Base-by-base conservation (phyloP, 1,140 invertebrate genomes). In the Rhopalosiphum maidis region DNA sequence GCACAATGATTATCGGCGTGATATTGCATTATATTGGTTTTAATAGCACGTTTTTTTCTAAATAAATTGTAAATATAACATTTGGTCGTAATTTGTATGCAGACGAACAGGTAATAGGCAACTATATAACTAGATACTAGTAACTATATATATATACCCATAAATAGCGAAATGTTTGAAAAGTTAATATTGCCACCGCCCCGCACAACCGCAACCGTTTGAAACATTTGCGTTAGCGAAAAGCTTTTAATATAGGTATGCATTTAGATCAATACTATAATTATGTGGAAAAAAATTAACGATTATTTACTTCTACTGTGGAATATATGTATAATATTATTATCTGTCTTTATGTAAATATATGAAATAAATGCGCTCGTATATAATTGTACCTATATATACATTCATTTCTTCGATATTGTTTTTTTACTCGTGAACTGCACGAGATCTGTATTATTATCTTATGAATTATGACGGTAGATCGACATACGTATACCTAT, bases 161-260 rank as follows among this genome's bases (percentile, higher is more conserved):
- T 77, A 77, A 77, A 77, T 77, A 77, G 60, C n/a, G 60, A 77
- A n/a, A 77, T n/a, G 60, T 35, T 77, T 77, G 60, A 77, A 77
- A 77, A 77, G 60, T 77, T 77, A 77, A 77, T 35, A 35, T 77
- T n/a, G 60, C 60, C n/a, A 77, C 60, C 60, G n/a, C n/a, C 60
- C 60, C 60, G 30, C 60, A 18, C 30, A 68, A 68, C 60, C 30
- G 60, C 60, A 77, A 77, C 60, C 60, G 60, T 77, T 77, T 77
- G 15, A n/a, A 77, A 77, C 60, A 77, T n/a, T 77, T 77, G 60
- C 15, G 30, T 77, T 77, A 77, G 60, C 30, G 15, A 77, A 77
- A 77, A 77, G 30, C 60, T 77, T 77, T 77, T 35, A 77, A 77
- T 18, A 77, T 77, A 6, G 30, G 60, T n/a, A 54, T 54, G 30